A percentile compares a stretch with the other conserved stretches of the same genome.
Conservation (phyloP, 2,888 invertebrate species). For the Thera britannica region DNA sequence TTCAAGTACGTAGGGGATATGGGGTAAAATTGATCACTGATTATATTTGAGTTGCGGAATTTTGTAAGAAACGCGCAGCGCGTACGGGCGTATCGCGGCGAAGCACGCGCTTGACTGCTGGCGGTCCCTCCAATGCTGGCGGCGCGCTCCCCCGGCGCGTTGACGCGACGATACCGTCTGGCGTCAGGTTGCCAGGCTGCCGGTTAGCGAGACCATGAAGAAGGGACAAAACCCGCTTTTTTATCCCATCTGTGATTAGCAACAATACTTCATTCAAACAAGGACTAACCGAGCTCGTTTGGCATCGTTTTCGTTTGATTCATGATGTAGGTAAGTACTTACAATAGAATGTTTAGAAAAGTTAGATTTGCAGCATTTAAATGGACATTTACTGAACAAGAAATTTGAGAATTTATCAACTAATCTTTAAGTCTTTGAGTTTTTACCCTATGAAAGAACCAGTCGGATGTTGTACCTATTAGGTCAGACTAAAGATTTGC, state of each 20-base stretch:
- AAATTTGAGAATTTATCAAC: too few species aligned
- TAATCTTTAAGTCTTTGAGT: too few species aligned
- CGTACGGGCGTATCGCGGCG: constrained; percentile 61
- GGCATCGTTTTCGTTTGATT: not conserved
- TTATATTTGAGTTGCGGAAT: constrained; percentile 33
- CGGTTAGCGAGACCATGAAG: constrained; percentile 66
- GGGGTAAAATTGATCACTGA: constrained; percentile 31
- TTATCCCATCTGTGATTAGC: constrained; percentile 76
- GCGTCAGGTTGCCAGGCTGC: constrained; percentile 47
- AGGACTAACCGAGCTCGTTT: not conserved
- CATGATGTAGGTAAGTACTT: not conserved
- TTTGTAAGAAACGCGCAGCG: constrained; percentile 25
- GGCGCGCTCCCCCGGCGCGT: constrained; percentile 33
- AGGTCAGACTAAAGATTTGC: too few species aligned
- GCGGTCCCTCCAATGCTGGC: constrained; percentile 14
- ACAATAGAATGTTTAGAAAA: not conserved
- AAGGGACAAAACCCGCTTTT: constrained; percentile 76
- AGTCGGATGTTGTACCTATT: too few species aligned
- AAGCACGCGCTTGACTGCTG: constrained; percentile 71
- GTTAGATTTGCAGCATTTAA: too few species aligned
- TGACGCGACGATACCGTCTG: constrained; percentile 27
- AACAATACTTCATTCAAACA: constrained; percentile 64
- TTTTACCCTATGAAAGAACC: too few species aligned
- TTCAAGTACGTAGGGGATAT: constrained; percentile 35
- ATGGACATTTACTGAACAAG: too few species aligned